Evolutionary conservation across 1,140 invertebrate genomes (phyloP), one percentile per base, ranked within the genome.

Genomic region (Brachionus koreanus): DNA sequence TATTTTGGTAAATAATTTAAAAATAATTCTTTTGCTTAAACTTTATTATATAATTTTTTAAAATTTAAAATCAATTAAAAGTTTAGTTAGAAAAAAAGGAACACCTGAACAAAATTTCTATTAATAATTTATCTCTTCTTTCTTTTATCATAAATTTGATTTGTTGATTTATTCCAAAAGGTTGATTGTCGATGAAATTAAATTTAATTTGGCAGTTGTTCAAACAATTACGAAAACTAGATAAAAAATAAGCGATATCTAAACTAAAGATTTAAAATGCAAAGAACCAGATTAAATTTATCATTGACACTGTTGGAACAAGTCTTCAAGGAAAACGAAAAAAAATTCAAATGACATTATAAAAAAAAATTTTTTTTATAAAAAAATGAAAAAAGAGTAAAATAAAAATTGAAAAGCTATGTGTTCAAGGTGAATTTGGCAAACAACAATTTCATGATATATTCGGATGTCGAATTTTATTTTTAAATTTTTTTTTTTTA

Each of bases 321-420:
- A 65, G 29, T 37, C 63, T n/a, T 37, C 29, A 69, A 69, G 16
- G 19, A 69, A 33, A 16, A 67, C n/a, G n/a, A 39, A 69, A 69
- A 42, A 37, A 69, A 37, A 69, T 37, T 16, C 16, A 37, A 16
- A 37, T 2, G 29, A 69, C 16, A 69, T 23, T 35, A 74, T 25
- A 74, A 46, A 46, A 25, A 25, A 43, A 46, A 46, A 23, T 13
- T 9, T 46, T n/a, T n/a, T 61, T 61, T 61, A 5, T 23, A 16
- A 72, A 72, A 37, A 72, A 72, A 42, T 39, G 37, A 72, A 72
- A 72, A 72, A 72, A 39, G 37, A 72, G 33, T 16, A 16, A 37
- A 72, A 37, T 16, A 72, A 72, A 72, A 72, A 72, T 72, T 39
- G 42, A 74, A 69, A 69, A 42, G 65, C 65, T 65, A 29, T 65